phyloP scores from a whole-genome alignment of 2,113 vertebrate genomes.

The Peucedramus taeniatus region DNA sequence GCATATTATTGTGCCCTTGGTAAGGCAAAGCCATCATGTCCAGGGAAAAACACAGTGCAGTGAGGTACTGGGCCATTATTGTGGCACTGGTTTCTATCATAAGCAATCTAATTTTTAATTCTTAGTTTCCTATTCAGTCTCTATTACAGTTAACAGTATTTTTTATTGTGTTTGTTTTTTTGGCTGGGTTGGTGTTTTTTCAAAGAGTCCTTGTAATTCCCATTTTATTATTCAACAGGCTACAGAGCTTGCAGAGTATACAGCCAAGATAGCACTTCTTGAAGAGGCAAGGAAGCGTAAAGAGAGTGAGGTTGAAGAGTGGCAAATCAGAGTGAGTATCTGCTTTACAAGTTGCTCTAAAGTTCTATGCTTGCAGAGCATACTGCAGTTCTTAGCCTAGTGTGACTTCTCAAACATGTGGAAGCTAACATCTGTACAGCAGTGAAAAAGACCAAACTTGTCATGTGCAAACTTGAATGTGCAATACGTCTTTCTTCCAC shows the following conservation, averaged over 20 bases:
- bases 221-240: conserved; percentile 67
- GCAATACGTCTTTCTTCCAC: not conserved
- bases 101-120: not conserved
- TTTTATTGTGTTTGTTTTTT: not conserved
- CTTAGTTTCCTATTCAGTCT: not conserved
- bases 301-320: conserved; percentile 86
- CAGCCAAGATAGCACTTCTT: conserved; percentile 83
- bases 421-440: not conserved
- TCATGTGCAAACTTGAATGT: not conserved
- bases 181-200: not conserved
- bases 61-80: not conserved
- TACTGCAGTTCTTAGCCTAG: not conserved
- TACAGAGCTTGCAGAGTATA: conserved; percentile 87
- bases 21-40: not conserved
- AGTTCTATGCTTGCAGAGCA: not conserved
- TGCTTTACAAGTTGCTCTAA: not conserved
- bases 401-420: not conserved
- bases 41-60: not conserved
- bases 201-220: not conserved
- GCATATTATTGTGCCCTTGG: not conserved
- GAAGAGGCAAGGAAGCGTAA: conserved; percentile 88
- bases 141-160: not conserved
- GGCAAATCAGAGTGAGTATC: conserved; percentile 86
- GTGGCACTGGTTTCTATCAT: not conserved
- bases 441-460: not conserved